Evolutionary conservation across 2,888 invertebrate species (phyloP).

Genomic region (Dasysyrphus albostriatus): DNA sequence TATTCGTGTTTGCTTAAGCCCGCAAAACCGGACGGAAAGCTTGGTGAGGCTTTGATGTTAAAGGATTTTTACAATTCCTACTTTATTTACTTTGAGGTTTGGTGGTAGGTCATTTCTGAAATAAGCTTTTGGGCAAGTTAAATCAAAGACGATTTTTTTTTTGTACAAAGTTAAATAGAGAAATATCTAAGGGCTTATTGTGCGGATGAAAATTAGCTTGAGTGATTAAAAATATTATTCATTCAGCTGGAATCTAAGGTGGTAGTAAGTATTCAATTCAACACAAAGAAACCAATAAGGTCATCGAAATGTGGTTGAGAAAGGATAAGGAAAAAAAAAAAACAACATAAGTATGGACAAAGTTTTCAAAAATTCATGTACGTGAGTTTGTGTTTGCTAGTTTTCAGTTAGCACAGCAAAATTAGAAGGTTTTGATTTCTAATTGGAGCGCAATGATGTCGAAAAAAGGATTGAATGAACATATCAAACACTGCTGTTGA

Average conservation of each 20-base stretch:
- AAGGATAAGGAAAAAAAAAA: background rate
- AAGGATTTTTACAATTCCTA: conserved; percentile 17
- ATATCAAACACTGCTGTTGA: too few species aligned
- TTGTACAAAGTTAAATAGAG: background rate
- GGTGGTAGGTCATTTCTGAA: conserved; percentile 7
- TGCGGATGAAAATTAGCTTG: conserved; percentile 9
- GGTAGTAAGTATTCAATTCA: background rate
- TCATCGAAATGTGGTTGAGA: background rate
- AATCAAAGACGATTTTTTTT: background rate
- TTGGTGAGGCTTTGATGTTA: conserved; percentile 6
- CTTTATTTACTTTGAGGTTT: conserved; percentile 15
- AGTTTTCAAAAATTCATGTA: too few species aligned
- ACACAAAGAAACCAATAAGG: background rate
- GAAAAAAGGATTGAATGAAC: too few species aligned
- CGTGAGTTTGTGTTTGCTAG: too few species aligned
- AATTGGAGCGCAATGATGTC: too few species aligned
- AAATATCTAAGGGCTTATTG: background rate
- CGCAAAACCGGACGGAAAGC: conserved; percentile 1
- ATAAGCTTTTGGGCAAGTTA: background rate
- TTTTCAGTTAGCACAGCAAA: too few species aligned
- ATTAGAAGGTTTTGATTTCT: too few species aligned
- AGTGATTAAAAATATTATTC: conserved; percentile 1
- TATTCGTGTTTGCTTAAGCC: conserved; percentile 2
- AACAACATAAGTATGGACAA: too few species aligned
- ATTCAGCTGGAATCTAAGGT: background rate